These are phyloP conservation scores for Chaetops frenatus DNA, from an alignment of 2,113 vertebrate species.

Conservation along the genomic window DNA sequence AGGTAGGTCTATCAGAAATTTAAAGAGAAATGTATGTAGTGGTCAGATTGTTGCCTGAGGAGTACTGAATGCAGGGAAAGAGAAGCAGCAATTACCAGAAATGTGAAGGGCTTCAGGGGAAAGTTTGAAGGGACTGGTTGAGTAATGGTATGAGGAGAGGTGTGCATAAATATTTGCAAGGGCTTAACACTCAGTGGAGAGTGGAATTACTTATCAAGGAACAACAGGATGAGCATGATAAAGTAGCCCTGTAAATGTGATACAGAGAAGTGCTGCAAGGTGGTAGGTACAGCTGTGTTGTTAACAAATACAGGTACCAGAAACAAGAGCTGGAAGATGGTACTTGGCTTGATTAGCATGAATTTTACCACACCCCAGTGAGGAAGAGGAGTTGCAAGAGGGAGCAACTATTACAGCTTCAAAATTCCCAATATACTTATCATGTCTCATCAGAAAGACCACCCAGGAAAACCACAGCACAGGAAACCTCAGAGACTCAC, in stretches of 20 bases:
- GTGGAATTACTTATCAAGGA: slow-evolving; percentile 19
- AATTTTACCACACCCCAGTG: neutral
- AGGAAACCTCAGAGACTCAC: neutral
- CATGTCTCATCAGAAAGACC: neutral
- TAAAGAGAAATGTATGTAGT: neutral
- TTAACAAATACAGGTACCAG: neutral
- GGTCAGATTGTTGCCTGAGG: neutral
- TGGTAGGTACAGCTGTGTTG: neutral
- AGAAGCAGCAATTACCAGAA: neutral
- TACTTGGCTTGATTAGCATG: neutral
- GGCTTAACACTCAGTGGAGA: neutral
- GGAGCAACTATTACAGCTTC: neutral
- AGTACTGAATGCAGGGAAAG: neutral
- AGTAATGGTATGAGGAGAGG: neutral
- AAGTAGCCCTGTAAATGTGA: neutral
- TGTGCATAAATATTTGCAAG: neutral
- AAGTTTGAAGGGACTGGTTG: neutral
- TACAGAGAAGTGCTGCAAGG: neutral
- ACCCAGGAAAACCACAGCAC: neutral
- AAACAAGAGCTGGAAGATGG: neutral
- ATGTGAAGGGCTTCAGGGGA: neutral
- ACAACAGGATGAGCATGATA: neutral
- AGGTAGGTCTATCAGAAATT: neutral
- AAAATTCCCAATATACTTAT: neutral
- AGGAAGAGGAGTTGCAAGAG: neutral